Conservation (phyloP, 2,113 vertebrate species). For the Neotragus moschatus region DNA sequence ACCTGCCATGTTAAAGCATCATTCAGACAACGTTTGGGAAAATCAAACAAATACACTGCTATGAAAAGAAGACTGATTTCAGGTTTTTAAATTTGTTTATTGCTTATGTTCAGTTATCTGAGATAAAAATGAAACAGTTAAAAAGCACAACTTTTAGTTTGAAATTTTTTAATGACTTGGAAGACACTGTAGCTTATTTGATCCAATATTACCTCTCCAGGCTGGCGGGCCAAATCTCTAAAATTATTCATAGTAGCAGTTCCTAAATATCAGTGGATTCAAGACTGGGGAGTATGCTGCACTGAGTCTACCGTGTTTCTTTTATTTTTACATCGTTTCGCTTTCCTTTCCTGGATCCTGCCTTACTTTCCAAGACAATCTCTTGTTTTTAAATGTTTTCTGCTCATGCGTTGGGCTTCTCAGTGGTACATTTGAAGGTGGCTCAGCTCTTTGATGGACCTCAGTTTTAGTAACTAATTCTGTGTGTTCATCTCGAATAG, state of each 20-base stretch:
- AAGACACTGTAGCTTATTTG: not conserved
- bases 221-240: not conserved
- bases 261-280: not conserved
- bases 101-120: not conserved
- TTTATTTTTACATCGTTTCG: not conserved
- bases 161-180: not conserved
- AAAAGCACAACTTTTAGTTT: not conserved
- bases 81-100: not conserved
- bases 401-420: not conserved
- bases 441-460: not conserved
- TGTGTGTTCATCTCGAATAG: not conserved
- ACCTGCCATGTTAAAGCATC: not conserved
- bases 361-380: not conserved
- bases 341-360: not conserved
- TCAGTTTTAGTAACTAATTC: not conserved
- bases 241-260: not conserved
- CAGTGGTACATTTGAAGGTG: not conserved
- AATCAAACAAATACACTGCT: not conserved
- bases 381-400: not conserved
- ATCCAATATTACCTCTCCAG: not conserved
- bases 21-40: slow-evolving; percentile 10
- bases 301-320: not conserved
- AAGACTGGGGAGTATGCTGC: not conserved
- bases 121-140: not conserved
- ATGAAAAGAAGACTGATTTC: not conserved